Evolutionary conservation across 2,888 invertebrate genomes (phyloP).

Genomic region (Andrena flavipes): DNA sequence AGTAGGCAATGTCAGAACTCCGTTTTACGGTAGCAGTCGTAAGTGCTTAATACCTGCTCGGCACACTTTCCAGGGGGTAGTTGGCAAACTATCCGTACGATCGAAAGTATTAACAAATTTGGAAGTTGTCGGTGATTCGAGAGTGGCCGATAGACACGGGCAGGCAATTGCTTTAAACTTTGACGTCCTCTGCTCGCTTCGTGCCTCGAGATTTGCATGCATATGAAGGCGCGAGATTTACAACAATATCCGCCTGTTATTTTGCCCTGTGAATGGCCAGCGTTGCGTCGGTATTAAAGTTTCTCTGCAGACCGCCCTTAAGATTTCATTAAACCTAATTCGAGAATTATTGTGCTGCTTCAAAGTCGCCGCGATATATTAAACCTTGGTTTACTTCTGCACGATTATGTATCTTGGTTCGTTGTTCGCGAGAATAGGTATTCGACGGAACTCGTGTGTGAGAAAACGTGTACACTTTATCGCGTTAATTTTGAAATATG

Average conservation of each 20-base stretch:
- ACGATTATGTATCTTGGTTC: not conserved
- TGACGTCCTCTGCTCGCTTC: not conserved
- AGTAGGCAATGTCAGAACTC: constrained; percentile 23
- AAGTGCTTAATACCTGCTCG: constrained; percentile 33
- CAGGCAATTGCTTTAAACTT: constrained; percentile 27
- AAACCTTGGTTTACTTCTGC: not conserved
- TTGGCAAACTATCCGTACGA: constrained; percentile 1
- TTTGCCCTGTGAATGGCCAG: not conserved
- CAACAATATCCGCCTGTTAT: constrained; percentile 22
- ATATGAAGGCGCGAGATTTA: constrained; percentile 38
- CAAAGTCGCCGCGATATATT: not conserved
- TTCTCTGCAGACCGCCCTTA: not conserved
- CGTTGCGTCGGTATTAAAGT: constrained; percentile 3
- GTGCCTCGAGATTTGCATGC: constrained; percentile 28
- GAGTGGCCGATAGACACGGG: not conserved
- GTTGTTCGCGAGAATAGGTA: not conserved
- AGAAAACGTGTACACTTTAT: not conserved
- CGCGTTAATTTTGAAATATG: not conserved
- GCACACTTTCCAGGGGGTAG: constrained; percentile 6
- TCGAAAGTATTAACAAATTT: constrained; percentile 41
- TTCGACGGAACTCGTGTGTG: not conserved
- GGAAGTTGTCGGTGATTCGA: constrained; percentile 12
- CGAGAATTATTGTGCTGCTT: not conserved
- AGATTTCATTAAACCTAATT: constrained; percentile 28
- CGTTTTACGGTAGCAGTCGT: constrained; percentile 20